Conservation (phyloP, 2,797 vertebrate species). For the Taeniopygia guttata region DNA sequence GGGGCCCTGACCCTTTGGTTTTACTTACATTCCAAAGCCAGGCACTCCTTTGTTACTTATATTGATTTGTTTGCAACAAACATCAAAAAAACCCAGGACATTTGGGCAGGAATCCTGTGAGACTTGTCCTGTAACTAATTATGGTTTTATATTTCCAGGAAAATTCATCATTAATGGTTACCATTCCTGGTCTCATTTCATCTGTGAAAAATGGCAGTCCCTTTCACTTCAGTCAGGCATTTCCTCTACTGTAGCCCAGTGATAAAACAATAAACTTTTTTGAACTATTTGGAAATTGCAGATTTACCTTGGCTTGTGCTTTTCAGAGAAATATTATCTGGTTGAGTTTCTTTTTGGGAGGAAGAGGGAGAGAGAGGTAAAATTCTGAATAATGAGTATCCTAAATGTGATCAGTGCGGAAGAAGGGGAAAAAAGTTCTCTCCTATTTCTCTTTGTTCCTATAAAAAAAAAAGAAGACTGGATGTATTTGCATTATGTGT, state of each 20-base stretch:
- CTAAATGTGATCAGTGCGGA: background rate
- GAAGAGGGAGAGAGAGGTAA: background rate
- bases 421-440: background rate
- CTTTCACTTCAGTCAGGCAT: background rate
- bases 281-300: background rate
- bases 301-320: background rate
- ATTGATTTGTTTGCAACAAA: background rate
- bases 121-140: background rate
- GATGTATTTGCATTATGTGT: background rate
- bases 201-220: background rate
- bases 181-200: background rate
- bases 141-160: background rate
- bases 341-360: background rate
- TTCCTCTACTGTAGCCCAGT: background rate
- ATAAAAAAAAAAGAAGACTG: background rate
- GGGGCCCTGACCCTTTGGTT: background rate
- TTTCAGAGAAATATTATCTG: background rate
- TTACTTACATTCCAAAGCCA: background rate
- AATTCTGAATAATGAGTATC: background rate
- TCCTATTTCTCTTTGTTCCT: background rate
- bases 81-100: background rate
- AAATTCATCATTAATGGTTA: background rate
- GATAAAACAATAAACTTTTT: background rate
- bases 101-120: background rate
- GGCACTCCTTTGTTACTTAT: background rate